Evolutionary conservation across 2,888 invertebrate genomes (phyloP).

Genomic region (Philopedon plagiatum): DNA sequence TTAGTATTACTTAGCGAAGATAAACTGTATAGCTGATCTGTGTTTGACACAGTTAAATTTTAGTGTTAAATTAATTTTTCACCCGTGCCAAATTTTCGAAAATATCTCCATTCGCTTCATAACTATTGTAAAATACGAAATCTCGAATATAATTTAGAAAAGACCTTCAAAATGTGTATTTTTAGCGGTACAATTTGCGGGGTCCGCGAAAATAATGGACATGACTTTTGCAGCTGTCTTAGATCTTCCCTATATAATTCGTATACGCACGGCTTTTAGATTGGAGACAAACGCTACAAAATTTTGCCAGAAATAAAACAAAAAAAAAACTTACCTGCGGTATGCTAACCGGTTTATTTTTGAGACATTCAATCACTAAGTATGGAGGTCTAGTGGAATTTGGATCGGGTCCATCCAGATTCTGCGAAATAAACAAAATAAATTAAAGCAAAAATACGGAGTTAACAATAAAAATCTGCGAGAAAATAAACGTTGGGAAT

Average conservation of each 20-base stretch:
- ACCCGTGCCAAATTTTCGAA: conserved; percentile 19
- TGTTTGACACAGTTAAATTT: too few species aligned
- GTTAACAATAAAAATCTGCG: conserved; percentile 21
- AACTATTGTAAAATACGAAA: conserved; percentile 32
- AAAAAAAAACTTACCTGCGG: conserved; percentile 58
- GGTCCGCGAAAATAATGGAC: conserved; percentile 34
- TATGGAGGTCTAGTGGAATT: conserved; percentile 69
- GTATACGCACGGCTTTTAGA: conserved; percentile 18
- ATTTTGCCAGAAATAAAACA: conserved; percentile 21
- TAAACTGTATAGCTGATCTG: too few species aligned
- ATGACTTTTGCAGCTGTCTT: conserved; percentile 40
- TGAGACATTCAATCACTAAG: conserved; percentile 67
- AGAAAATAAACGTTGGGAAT: background rate
- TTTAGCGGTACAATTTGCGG: conserved; percentile 43
- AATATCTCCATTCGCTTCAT: conserved; percentile 23
- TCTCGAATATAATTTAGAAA: conserved; percentile 34
- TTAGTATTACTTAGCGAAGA: too few species aligned
- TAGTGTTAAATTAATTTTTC: background rate
- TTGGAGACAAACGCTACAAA: conserved; percentile 4
- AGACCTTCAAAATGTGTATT: conserved; percentile 42
- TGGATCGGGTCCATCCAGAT: conserved; percentile 71
- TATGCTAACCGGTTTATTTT: conserved; percentile 61
- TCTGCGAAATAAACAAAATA: conserved; percentile 63
- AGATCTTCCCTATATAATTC: conserved; percentile 37
- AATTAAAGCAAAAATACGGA: conserved; percentile 34